These are phyloP conservation scores for Tinea semifulvella DNA, from an alignment of 2,888 invertebrate genomes.

Conservation along the genomic window DNA sequence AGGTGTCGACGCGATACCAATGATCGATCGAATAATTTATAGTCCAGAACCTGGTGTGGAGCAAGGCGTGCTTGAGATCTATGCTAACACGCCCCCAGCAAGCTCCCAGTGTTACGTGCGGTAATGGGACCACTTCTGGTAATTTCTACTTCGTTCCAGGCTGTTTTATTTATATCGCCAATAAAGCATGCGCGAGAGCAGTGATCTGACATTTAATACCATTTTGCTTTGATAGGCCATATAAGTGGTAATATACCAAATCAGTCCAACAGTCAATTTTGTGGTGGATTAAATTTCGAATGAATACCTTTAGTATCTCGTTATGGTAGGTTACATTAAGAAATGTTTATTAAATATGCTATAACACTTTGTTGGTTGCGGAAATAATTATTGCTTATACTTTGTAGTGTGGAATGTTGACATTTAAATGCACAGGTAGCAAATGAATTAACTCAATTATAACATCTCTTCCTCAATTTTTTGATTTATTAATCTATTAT, in stretches of 20 bases:
- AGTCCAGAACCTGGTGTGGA: slow-evolving; percentile 19
- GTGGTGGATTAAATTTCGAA: slow-evolving; percentile 20
- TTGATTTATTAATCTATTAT: too few species aligned
- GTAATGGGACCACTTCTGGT: slow-evolving; percentile 47
- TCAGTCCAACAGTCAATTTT: slow-evolving; percentile 22
- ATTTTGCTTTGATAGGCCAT: slow-evolving; percentile 23
- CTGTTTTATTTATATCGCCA: slow-evolving; percentile 25
- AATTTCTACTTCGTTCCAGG: slow-evolving; percentile 47
- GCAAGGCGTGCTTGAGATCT: slow-evolving; percentile 27
- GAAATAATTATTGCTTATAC: neutral
- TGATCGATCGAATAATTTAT: slow-evolving; percentile 33
- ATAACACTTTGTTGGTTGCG: neutral
- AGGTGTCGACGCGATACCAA: slow-evolving; percentile 29
- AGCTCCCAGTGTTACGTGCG: slow-evolving; percentile 49
- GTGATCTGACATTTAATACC: slow-evolving; percentile 16
- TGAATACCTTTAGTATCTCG: slow-evolving; percentile 4
- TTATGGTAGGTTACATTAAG: neutral
- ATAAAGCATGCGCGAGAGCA: slow-evolving; percentile 15
- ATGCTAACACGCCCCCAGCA: slow-evolving; percentile 31
- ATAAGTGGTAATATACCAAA: slow-evolving; percentile 18
- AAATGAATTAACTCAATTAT: too few species aligned
- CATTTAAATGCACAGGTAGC: too few species aligned
- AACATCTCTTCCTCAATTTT: too few species aligned
- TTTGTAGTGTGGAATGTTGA: too few species aligned
- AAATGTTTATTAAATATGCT: slow-evolving; percentile 3